A percentile compares a stretch with the other conserved stretches of the same genome.
These are phyloP conservation scores for Paedocypris micromegethes DNA, from an alignment of 2,797 vertebrate species.

Conservation along the genomic window DNA sequence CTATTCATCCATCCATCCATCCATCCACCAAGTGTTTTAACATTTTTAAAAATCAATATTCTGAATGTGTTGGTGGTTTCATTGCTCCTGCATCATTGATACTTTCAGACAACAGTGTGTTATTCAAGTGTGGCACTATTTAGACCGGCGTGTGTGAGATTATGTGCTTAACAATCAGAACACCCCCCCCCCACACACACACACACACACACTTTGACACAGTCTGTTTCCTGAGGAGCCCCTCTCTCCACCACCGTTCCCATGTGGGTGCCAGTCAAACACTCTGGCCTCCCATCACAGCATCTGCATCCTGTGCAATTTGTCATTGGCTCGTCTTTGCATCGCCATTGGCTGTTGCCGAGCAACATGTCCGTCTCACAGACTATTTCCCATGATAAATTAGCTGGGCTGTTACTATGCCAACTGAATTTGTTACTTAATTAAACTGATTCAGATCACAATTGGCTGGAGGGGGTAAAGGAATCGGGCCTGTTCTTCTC, in stretches of 20 bases:
- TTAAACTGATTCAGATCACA: slow-evolving; percentile 88
- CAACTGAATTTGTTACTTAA: slow-evolving; percentile 96
- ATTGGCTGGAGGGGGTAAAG: slow-evolving; percentile 74
- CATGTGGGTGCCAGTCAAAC: slow-evolving; percentile 59
- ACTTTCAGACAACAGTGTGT: too few relatives aligned
- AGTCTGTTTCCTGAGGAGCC: slow-evolving; percentile 50
- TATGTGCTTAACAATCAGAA: neutral
- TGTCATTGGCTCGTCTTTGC: slow-evolving; percentile 74
- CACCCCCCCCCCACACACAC: slow-evolving; percentile 17
- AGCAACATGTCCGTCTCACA: slow-evolving; percentile 84
- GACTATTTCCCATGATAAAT: slow-evolving; percentile 90
- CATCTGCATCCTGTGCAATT: slow-evolving; percentile 78
- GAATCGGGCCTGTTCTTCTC: slow-evolving; percentile 58
- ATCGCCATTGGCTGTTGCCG: slow-evolving; percentile 84
- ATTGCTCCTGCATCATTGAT: too few relatives aligned
- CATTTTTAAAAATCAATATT: too few relatives aligned
- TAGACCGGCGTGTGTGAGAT: too few relatives aligned
- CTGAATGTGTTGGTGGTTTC: too few relatives aligned
- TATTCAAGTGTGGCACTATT: too few relatives aligned
- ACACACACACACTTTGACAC: slow-evolving; percentile 22
- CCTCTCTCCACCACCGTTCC: slow-evolving; percentile 29
- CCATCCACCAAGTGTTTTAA: too few relatives aligned
- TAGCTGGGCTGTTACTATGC: slow-evolving; percentile 89
- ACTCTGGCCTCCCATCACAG: slow-evolving; percentile 64
- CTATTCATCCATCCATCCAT: too few relatives aligned